Conservation (phyloP, 2,888 invertebrate species). For the Neoitamus cyanurus region DNA sequence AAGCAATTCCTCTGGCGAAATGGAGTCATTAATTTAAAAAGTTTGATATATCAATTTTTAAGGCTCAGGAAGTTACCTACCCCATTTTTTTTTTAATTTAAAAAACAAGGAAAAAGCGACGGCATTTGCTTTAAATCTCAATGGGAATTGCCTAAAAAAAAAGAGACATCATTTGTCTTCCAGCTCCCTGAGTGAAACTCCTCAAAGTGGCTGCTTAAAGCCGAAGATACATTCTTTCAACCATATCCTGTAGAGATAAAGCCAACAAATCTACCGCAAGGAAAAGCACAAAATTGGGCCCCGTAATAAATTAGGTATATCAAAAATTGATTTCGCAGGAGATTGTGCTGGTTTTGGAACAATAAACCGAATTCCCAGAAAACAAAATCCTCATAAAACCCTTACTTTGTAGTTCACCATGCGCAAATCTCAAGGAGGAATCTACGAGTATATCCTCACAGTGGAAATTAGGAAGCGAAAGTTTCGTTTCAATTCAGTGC, state of each 20-base stretch:
- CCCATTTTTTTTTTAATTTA: not conserved
- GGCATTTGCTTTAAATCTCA: not conserved
- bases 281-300: not conserved
- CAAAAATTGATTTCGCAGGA: not conserved
- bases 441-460: not conserved
- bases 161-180: not conserved
- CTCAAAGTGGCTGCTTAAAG: not conserved
- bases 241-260: not conserved
- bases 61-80: not conserved
- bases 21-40: not conserved
- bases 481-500: not conserved
- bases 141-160: not conserved
- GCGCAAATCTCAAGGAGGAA: conserved; percentile 1
- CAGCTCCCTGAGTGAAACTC: not conserved
- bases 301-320: not conserved
- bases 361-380: not conserved
- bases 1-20: not conserved
- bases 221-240: not conserved
- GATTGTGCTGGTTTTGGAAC: not conserved
- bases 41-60: not conserved
- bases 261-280: not conserved
- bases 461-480: not conserved
- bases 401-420: not conserved
- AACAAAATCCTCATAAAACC: not conserved
- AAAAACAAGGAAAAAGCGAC: not conserved